Percentiles rank a stretch among this genome's conserved stretches.
These are phyloP conservation scores for Torymus aiolomorphi DNA, from an alignment of 2,888 invertebrate species.

Conservation along the genomic window DNA sequence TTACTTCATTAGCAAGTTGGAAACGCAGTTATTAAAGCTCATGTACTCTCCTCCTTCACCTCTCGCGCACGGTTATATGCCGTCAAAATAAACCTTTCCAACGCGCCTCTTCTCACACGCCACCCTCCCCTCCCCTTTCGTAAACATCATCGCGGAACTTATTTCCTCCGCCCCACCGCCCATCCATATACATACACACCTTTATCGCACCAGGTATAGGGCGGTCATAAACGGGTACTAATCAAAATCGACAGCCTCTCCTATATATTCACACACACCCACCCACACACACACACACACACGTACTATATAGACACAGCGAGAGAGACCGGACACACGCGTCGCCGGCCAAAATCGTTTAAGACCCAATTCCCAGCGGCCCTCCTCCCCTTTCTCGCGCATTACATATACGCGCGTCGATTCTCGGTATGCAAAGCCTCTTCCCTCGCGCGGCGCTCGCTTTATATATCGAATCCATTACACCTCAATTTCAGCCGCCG, in stretches of 20 bases:
- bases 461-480: slow-evolving; percentile 51
- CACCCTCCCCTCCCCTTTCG: no score
- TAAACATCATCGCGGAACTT: no score
- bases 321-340: background rate
- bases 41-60: no score
- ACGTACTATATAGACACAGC: no score
- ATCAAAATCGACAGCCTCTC: slow-evolving; percentile 20
- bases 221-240: background rate
- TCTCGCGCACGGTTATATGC: no score
- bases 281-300: no score
- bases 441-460: slow-evolving; percentile 9
- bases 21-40: background rate
- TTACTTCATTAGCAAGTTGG: background rate
- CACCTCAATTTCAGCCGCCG: slow-evolving; percentile 46
- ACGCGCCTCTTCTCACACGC: no score
- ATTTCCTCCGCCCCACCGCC: no score
- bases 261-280: no score
- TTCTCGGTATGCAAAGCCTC: slow-evolving; percentile 37
- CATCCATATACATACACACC: no score
- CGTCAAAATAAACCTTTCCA: no score
- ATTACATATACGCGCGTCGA: slow-evolving; percentile 3
- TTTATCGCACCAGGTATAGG: no score
- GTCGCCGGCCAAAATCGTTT: slow-evolving; percentile 41
- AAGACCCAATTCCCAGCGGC: slow-evolving; percentile 38
- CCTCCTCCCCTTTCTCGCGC: background rate